Percentiles rank a stretch among this genome's conserved stretches.
Conservation (phyloP, 2,888 invertebrate species). For the Cordilura impudica region DNA sequence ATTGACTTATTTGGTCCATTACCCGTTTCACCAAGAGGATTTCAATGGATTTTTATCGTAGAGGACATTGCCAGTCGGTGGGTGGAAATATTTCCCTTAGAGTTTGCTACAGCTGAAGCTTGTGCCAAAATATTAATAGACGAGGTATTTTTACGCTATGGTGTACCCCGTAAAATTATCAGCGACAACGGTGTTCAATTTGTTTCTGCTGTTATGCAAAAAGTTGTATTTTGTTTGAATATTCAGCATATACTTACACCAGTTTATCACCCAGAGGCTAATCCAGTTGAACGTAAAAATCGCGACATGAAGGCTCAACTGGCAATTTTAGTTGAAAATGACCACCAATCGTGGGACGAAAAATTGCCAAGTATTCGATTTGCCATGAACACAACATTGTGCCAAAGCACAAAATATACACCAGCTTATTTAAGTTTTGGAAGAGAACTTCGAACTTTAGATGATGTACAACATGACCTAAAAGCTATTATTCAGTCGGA, state of each 20-base stretch:
- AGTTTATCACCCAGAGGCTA: constrained; percentile 71
- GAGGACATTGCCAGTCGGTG: constrained; percentile 63
- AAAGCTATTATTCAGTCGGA: no score
- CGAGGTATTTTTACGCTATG: constrained; percentile 70
- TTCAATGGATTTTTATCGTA: no score
- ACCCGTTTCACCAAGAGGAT: not conserved
- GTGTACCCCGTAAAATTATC: constrained; percentile 67
- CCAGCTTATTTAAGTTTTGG: no score
- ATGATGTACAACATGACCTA: no score
- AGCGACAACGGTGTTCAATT: constrained; percentile 73
- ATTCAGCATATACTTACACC: constrained; percentile 62
- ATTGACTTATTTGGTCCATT: constrained; percentile 49
- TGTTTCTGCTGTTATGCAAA: constrained; percentile 70
- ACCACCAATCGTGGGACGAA: no score
- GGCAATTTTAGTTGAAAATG: constrained; percentile 5
- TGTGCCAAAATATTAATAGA: constrained; percentile 66
- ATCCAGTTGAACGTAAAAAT: constrained; percentile 69
- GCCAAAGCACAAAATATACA: no score
- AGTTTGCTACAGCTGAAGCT: constrained; percentile 65
- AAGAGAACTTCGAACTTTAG: no score
- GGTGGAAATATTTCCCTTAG: constrained; percentile 68
- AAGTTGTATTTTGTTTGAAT: constrained; percentile 54
- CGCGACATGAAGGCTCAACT: constrained; percentile 61
- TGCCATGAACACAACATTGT: no score
- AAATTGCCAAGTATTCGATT: no score